phyloP scores from a whole-genome alignment of 2,113 vertebrate species.

The Notarius quadriscutis region DNA sequence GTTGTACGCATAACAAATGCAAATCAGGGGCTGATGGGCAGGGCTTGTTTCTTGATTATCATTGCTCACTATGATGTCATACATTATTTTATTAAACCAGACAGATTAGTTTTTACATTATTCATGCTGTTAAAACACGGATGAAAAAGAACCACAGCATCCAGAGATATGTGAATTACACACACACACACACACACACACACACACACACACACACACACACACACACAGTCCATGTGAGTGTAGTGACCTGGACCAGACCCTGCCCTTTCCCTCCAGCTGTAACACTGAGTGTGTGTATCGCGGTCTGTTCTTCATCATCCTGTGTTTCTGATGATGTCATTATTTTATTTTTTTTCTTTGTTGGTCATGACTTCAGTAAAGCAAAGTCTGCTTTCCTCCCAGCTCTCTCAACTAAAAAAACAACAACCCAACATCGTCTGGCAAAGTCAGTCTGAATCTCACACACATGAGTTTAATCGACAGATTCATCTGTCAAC shows the following conservation, averaged over 20 bases:
- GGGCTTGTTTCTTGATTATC: neutral
- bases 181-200: neutral
- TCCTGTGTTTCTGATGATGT: neutral
- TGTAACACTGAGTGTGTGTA: neutral
- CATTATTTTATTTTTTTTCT: neutral
- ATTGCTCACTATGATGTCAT: neutral
- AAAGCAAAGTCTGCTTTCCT: neutral
- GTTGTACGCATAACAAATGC: neutral
- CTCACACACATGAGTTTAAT: neutral
- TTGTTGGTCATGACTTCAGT: neutral
- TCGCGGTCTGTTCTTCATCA: slow-evolving; percentile 8
- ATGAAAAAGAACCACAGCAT: neutral
- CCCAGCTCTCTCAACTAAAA: neutral
- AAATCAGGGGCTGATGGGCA: neutral
- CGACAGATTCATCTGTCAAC: neutral
- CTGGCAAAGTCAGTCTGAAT: neutral
- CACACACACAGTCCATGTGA: neutral
- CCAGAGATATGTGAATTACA: no score
- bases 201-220: slow-evolving; percentile 5
- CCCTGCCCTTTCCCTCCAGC: neutral
- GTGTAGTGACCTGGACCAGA: neutral
- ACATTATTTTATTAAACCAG: neutral
- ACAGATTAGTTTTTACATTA: neutral
- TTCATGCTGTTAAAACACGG: neutral
- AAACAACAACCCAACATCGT: neutral